A percentile compares a stretch with the other conserved stretches of the same genome.
Evolutionary conservation across 1,140 invertebrate genomes (phyloP).

Genomic region (Bombus affinis): DNA sequence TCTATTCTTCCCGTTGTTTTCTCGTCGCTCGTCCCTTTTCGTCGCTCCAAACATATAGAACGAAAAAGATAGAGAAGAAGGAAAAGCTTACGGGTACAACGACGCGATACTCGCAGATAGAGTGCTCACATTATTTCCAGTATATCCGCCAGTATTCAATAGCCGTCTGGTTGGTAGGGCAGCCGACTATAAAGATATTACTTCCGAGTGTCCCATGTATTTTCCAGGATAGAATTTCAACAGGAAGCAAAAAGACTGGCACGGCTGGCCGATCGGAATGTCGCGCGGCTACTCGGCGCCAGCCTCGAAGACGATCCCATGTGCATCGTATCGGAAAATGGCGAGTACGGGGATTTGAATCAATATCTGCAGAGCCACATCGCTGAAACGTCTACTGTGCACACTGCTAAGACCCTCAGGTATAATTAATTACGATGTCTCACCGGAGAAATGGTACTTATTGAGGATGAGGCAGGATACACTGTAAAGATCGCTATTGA

Average conservation of each 20-base stretch:
- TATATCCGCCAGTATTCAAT: slow-evolving; percentile 44
- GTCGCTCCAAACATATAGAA: no score
- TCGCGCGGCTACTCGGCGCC: slow-evolving; percentile 90
- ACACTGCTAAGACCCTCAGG: slow-evolving; percentile 86
- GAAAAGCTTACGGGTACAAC: not conserved
- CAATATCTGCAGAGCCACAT: slow-evolving; percentile 90
- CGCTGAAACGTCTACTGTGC: slow-evolving; percentile 86
- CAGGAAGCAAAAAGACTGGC: slow-evolving; percentile 89
- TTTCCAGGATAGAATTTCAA: slow-evolving; percentile 85
- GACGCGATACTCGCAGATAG: slow-evolving; percentile 1
- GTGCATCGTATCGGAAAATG: slow-evolving; percentile 87
- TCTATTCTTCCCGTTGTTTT: slow-evolving; percentile 4
- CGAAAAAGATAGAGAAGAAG: not conserved
- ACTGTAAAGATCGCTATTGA: no score
- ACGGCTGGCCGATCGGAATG: slow-evolving; percentile 89
- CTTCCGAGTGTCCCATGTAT: slow-evolving; percentile 59
- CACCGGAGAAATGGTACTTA: not conserved
- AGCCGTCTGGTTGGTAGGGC: slow-evolving; percentile 4
- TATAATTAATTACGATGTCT: slow-evolving; percentile 63
- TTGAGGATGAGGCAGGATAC: not conserved
- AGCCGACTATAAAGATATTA: slow-evolving; percentile 67
- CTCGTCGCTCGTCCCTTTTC: not conserved
- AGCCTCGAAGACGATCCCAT: slow-evolving; percentile 89
- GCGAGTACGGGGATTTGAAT: slow-evolving; percentile 87
- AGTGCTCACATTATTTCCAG: slow-evolving; percentile 46